Conservation (phyloP, 2,888 invertebrate species). For the Ethmia dodecea region DNA sequence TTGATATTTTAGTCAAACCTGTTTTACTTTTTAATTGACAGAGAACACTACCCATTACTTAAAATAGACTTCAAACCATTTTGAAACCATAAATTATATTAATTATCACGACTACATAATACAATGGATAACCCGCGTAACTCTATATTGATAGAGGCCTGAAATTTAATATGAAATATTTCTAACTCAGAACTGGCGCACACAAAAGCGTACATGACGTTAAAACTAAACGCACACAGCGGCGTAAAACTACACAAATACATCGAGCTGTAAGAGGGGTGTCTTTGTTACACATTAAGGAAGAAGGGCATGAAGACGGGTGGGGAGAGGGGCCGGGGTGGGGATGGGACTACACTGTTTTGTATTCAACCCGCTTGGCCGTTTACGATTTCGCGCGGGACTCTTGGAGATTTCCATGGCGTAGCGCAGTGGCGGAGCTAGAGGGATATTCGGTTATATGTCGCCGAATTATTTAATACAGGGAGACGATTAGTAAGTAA, state of each 20-base stretch:
- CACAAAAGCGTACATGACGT: slow-evolving; percentile 16
- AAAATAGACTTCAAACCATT: slow-evolving; percentile 10
- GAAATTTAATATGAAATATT: slow-evolving; percentile 76
- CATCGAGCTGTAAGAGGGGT: slow-evolving; percentile 68
- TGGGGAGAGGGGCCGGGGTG: slow-evolving; percentile 23
- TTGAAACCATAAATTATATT: not conserved
- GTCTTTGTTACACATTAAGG: slow-evolving; percentile 77
- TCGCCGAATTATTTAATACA: no score
- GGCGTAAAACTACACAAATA: slow-evolving; percentile 49
- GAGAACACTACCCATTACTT: no score
- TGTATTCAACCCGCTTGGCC: slow-evolving; percentile 64
- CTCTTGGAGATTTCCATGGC: slow-evolving; percentile 68
- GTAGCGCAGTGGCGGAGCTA: slow-evolving; percentile 40
- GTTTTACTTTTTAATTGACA: no score
- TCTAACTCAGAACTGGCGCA: slow-evolving; percentile 43
- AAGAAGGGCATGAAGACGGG: slow-evolving; percentile 69
- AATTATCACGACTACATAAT: slow-evolving; percentile 14
- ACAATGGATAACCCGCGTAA: slow-evolving; percentile 56
- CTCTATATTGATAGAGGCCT: slow-evolving; percentile 62
- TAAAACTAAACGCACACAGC: slow-evolving; percentile 28
- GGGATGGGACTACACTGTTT: slow-evolving; percentile 46
- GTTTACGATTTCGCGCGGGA: slow-evolving; percentile 73
- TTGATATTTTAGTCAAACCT: no score
- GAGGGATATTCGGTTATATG: slow-evolving; percentile 62
- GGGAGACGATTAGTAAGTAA: no score